A percentile compares a stretch with the other conserved stretches of the same genome.
phyloP scores from a whole-genome alignment of 2,888 invertebrate genomes.

The Incurvaria masculella region DNA sequence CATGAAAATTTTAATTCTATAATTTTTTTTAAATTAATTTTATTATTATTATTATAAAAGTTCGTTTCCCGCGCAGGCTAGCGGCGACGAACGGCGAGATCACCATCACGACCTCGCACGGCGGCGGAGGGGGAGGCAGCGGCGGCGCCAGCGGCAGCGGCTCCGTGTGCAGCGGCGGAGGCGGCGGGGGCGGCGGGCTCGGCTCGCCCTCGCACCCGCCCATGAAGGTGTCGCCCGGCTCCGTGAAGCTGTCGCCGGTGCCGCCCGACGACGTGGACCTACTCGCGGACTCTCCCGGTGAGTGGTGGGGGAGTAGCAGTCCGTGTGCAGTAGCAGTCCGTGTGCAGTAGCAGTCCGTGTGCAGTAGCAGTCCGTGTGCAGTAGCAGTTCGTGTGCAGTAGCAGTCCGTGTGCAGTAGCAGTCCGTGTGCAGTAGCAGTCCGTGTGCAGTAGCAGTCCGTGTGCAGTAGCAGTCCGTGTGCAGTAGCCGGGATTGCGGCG shows the following conservation, averaged over 20 bases:
- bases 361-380: too few species aligned
- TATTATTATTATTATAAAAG: too few species aligned
- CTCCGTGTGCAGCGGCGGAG: conserved; percentile 47
- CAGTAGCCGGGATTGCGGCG: too few species aligned
- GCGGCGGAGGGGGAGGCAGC: conserved; percentile 48
- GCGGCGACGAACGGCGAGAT: conserved; percentile 78
- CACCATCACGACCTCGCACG: conserved; percentile 76
- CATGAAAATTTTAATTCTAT: conserved; percentile 2
- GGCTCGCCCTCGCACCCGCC: conserved; percentile 49
- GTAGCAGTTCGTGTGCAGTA: too few species aligned
- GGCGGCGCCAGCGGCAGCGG: conserved; percentile 49
- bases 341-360: too few species aligned
- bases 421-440: too few species aligned
- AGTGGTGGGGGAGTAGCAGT: too few species aligned
- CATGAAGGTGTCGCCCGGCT: conserved; percentile 65
- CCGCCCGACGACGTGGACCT: conserved; percentile 68
- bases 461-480: too few species aligned
- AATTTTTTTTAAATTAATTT: conserved; percentile 3
- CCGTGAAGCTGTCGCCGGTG: conserved; percentile 58
- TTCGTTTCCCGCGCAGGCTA: conserved; percentile 48
- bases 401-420: too few species aligned
- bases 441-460: too few species aligned
- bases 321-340: too few species aligned
- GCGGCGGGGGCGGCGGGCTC: conserved; percentile 39
- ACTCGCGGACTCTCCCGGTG: conserved; percentile 82